These are phyloP conservation scores for Andricus grossulariae DNA, from an alignment of 1,140 invertebrate species.

Conservation along the genomic window DNA sequence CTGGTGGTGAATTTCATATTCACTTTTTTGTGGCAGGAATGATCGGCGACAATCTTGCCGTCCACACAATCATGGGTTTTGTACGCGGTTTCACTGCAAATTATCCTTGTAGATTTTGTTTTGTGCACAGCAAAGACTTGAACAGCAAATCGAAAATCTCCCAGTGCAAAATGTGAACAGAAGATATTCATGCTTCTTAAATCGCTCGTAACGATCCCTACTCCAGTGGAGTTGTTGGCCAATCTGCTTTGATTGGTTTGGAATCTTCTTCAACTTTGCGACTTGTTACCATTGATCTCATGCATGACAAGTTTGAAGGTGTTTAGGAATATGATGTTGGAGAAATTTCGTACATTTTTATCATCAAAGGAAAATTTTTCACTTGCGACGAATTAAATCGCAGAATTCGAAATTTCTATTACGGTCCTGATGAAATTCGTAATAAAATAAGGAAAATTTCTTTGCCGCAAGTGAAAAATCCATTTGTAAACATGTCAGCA, in stretches of 20 bases:
- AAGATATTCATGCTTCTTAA: conserved; percentile 34
- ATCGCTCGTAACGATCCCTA: conserved; percentile 22
- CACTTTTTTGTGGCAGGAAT: conserved; percentile 39
- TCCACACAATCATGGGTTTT: conserved; percentile 21
- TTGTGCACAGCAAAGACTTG: no score
- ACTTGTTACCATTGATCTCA: no score
- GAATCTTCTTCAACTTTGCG: conserved; percentile 35
- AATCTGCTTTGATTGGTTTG: conserved; percentile 34
- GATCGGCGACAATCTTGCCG: conserved; percentile 37
- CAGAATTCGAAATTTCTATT: conserved; percentile 16
- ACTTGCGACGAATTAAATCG: conserved; percentile 34
- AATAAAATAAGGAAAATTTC: conserved; percentile 31
- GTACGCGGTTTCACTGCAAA: conserved; percentile 36
- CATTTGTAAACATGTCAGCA: conserved; percentile 43
- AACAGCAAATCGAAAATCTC: no score
- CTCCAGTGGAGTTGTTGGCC: conserved; percentile 36
- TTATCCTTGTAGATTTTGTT: conserved; percentile 38
- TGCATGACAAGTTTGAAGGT: no score
- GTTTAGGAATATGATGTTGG: no score
- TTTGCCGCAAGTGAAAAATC: conserved; percentile 22
- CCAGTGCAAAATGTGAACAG: conserved; percentile 35
- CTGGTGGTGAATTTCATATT: conserved; percentile 31
- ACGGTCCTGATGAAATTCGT: conserved; percentile 35
- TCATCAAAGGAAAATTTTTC: conserved; percentile 33
- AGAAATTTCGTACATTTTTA: conserved; percentile 38